Evolutionary conservation across 2,888 invertebrate genomes (phyloP), one percentile per base, ranked within the genome.

Genomic region (Oxytorus armatus): DNA sequence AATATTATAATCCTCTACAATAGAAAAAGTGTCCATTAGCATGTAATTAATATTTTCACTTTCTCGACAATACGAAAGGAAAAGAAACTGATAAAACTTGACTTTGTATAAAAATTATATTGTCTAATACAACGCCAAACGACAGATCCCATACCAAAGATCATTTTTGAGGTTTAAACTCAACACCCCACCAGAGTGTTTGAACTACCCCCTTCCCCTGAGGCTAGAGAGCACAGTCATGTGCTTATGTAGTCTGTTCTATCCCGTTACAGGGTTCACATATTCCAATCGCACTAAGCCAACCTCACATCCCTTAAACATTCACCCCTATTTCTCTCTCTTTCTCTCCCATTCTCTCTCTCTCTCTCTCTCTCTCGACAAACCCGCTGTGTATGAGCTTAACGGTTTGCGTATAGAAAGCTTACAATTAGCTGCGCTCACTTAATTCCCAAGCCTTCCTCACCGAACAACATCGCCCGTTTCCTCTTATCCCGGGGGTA

Each of bases 241-340:
- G 55, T 10, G 59, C 53, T 55, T 42, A 70, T n/a, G n/a, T 42
- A 65, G 55, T 51, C 61, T 33, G 36, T 55, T 51, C 76, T 55
- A 76, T 70, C 66, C 65, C 47, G 59, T 55, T 36, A 72, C 63
- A 55, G 42, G 61, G 47, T 69, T 68, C 55, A 68, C 80, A 61
- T 65, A 74, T 77, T 63, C 72, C 61, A 72, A 80, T 80, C 80
- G 72, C 74, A 14, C 59, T 76, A 79, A 79, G 79, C 79, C 72
- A 72, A 36, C 63, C 53, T 61, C 63, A 29, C 4, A 3, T 16
- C 61, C 39, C 51, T 29, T 16, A 16, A 39, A 10, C 33, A 16
- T 23, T 47, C 70, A 1, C 57, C 57, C 69, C 44, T 51, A 18
- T 51, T 21, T 21, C 69, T 36, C 68, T 33, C 61, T 47, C 51